These are phyloP conservation scores for Drosophila mojavensis DNA, from an alignment of 1,140 invertebrate genomes.

Conservation along the genomic window DNA sequence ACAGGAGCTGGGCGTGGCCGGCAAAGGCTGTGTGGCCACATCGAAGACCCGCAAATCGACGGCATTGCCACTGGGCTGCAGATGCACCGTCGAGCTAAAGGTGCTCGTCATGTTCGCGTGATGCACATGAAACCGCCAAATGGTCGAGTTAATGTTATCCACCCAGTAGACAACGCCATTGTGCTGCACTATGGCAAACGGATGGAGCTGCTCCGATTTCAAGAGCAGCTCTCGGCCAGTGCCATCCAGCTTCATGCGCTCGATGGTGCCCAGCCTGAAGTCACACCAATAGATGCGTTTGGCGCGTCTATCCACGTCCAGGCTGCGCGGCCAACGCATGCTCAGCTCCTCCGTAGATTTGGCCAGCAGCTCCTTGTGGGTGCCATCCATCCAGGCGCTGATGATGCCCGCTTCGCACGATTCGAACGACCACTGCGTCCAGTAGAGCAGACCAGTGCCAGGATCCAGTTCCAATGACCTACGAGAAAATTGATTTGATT, in stretches of 20 bases:
- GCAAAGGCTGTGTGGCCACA: constrained; percentile 52
- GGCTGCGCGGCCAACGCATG: constrained; percentile 93
- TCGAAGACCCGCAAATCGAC: constrained; percentile 74
- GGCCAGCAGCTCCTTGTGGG: constrained; percentile 85
- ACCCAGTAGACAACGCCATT: constrained; percentile 89
- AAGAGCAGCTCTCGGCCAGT: constrained; percentile 87
- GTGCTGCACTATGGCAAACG: constrained; percentile 89
- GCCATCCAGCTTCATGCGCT: constrained; percentile 90
- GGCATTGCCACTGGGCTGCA: constrained; percentile 52
- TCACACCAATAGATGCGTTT: constrained; percentile 92
- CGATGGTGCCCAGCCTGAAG: constrained; percentile 85
- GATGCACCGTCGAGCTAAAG: constrained; percentile 65
- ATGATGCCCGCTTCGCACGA: constrained; percentile 85
- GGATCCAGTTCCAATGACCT: constrained; percentile 77
- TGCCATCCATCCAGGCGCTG: constrained; percentile 92
- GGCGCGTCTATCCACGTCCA: constrained; percentile 92
- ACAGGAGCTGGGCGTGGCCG: constrained; percentile 61
- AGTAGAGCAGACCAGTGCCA: constrained; percentile 87
- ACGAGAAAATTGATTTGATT: constrained; percentile 7
- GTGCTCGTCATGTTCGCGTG: constrained; percentile 55
- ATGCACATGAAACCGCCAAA: constrained; percentile 63
- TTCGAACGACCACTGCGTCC: constrained; percentile 88
- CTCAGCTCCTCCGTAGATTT: constrained; percentile 77
- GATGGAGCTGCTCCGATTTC: constrained; percentile 87
- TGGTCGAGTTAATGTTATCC: constrained; percentile 84